Base-by-base conservation (phyloP, 2,888 invertebrate genomes). In the Eurois occulta region DNA sequence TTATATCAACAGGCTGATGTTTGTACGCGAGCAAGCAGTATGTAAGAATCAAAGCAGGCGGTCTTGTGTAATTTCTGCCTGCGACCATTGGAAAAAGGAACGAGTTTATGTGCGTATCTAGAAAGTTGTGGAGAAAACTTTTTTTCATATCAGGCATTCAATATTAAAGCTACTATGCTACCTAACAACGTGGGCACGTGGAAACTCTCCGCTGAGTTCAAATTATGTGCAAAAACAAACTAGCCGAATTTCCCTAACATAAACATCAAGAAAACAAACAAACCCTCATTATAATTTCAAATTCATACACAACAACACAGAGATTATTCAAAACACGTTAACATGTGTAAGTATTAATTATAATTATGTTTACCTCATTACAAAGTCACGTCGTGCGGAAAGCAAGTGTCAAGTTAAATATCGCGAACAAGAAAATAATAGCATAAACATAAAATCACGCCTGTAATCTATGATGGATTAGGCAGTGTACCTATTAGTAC, bases 371-470 rank as follows among this genome's bases (percentile, higher is more conserved):
- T 75, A 87, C 85, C 80, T 73, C 85, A 28, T 38, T 70, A 75
- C 86, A 87, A 86, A 85, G 85, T 85, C 70, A 88, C n/a, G 62
- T 83, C 82, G 62, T 66, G 18, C 75, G 78, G 82, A 65, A 87
- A 82, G 70, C 72, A 72, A 69, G 71, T 75, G 73, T 78, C 62
- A 67, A 41, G n/a, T 77, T 32, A 46, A 70, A 38, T 58, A 10
- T 32, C 10, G 43, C 32, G 46, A 58, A 68, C 64, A 41, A 65
- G 32, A 32, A 55, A 46, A 4, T 35, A n/a, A 52, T 32, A 18
- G 16, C 13, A 21, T 13, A 16, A 21, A 46, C 28, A 11, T 32
- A 58, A 21, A 4, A 28, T 55, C 11, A 52, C 1, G 52, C 48
- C 2, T 48, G 48, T 3, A 48, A 24, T 48, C 24, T n/a, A 2